Conservation (phyloP, 2,113 vertebrate genomes). For the Herpetotheres cachinnans region DNA sequence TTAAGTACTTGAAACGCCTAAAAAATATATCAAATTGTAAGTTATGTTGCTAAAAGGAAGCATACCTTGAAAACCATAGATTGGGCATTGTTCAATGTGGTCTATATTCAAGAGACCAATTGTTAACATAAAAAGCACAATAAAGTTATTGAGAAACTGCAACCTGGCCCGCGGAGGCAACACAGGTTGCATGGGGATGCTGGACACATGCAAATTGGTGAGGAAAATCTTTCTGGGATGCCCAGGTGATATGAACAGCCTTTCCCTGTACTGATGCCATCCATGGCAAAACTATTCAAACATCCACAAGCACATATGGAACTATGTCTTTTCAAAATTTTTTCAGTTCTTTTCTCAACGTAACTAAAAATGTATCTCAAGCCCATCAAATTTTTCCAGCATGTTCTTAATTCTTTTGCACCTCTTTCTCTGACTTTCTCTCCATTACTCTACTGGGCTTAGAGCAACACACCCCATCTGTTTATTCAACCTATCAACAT, state of each 20-base stretch:
- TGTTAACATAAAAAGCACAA: not conserved
- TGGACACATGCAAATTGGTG: not conserved
- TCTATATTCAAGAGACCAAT: not conserved
- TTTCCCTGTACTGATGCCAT: not conserved
- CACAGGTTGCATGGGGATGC: not conserved
- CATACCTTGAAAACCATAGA: not conserved
- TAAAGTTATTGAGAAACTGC: not conserved
- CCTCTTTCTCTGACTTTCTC: not conserved
- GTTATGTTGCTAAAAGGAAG: not conserved
- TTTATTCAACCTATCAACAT: not conserved
- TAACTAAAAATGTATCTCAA: not conserved
- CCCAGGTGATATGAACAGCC: not conserved
- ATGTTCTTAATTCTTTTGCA: not conserved
- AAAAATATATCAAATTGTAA: not conserved
- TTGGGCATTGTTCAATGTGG: accelerated
- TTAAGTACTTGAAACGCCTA: not conserved
- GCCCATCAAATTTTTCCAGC: not conserved
- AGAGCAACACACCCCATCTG: accelerated
- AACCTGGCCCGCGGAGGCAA: not conserved
- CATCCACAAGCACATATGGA: not conserved
- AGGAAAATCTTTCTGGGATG: not conserved
- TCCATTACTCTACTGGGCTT: not conserved
- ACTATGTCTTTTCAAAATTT: accelerated
- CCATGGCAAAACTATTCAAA: not conserved
- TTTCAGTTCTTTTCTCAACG: not conserved